These are phyloP conservation scores for Dromius quadrimaculatus DNA, from an alignment of 2,888 invertebrate species.

Conservation along the genomic window DNA sequence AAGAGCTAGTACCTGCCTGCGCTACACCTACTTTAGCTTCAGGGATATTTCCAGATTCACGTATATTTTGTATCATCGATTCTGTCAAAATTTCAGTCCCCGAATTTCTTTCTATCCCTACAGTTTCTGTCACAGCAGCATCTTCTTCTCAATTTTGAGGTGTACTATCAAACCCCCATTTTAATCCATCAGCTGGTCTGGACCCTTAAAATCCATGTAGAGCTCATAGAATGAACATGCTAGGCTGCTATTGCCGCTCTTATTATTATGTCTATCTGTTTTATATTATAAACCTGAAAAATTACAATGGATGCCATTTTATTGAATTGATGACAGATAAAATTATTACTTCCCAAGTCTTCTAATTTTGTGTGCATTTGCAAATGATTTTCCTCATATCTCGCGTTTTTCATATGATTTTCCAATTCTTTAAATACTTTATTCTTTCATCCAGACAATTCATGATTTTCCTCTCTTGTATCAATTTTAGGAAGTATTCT, in stretches of 20 bases:
- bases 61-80: background rate
- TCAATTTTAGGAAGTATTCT: background rate
- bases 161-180: background rate
- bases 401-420: background rate
- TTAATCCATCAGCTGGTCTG: background rate
- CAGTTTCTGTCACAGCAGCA: background rate
- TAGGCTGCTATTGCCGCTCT: background rate
- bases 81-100: background rate
- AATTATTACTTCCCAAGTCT: too few species aligned
- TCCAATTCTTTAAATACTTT: background rate
- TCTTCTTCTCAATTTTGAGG: background rate
- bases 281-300: too few species aligned
- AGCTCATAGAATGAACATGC: background rate
- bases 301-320: too few species aligned
- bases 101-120: too few species aligned
- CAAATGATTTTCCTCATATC: background rate
- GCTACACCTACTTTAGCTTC: too few species aligned
- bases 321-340: too few species aligned
- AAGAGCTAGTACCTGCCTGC: too few species aligned
- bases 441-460: background rate
- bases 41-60: too few species aligned
- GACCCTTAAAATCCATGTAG: background rate
- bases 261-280: background rate
- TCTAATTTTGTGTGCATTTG: background rate
- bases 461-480: background rate